phyloP scores from a whole-genome alignment of 2,888 invertebrate species.

The Odontothrips loti region DNA sequence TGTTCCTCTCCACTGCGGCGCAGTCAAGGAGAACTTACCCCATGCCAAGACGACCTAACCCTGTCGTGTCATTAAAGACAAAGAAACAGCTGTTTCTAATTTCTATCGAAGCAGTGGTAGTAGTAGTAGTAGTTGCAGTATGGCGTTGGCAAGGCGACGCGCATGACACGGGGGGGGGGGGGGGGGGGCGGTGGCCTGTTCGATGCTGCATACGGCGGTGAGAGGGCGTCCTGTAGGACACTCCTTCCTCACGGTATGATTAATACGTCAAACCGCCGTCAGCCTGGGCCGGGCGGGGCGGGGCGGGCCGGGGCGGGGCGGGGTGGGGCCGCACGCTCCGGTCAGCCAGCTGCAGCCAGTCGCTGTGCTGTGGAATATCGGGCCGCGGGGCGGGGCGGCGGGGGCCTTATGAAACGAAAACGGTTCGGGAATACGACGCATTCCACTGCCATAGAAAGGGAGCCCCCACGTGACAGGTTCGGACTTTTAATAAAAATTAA shows the following conservation, averaged over 20 bases:
- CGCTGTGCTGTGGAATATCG: no score
- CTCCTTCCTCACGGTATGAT: background rate
- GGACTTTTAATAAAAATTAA: background rate
- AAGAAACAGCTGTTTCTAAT: constrained; percentile 26
- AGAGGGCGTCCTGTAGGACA: no score
- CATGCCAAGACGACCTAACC: constrained; percentile 22
- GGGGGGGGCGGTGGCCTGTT: no score
- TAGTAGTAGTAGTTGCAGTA: background rate
- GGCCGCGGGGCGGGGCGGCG: background rate
- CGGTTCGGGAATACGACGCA: no score
- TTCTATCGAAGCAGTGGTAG: background rate
- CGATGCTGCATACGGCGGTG: no score
- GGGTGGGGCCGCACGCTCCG: no score
- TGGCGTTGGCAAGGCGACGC: no score
- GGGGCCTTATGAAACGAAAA: background rate
- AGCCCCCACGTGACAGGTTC: no score
- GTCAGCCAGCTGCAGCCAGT: no score
- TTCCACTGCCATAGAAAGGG: no score
- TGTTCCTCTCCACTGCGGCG: background rate
- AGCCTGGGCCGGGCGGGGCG: background rate
- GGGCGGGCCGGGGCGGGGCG: background rate
- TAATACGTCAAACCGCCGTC: background rate
- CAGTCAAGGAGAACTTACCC: constrained; percentile 24
- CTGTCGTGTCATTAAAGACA: background rate
- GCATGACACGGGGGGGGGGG: no score